phyloP scores from a whole-genome alignment of 2,797 vertebrate genomes.

The Phrynocephalus vlangalii region DNA sequence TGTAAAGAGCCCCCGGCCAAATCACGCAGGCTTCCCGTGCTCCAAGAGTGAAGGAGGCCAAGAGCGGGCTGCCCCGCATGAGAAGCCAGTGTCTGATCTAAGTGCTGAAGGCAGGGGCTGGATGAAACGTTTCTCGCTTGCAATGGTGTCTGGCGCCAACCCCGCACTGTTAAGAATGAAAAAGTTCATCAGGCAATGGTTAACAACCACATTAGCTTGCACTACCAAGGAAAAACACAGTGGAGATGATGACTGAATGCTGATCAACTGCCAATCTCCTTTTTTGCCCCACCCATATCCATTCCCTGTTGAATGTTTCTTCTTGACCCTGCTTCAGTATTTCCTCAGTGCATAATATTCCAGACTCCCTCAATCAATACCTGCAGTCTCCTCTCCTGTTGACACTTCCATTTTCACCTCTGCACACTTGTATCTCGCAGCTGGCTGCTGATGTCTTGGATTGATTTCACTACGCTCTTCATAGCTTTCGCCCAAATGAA shows the following conservation, averaged over 20 bases:
- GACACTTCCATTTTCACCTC: slow-evolving; percentile 72
- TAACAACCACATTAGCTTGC: too few relatives aligned
- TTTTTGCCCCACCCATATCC: not conserved
- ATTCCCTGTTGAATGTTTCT: not conserved
- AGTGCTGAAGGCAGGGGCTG: slow-evolving; percentile 76
- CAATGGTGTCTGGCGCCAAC: not conserved
- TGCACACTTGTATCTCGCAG: slow-evolving; percentile 80
- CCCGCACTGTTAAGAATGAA: slow-evolving; percentile 53
- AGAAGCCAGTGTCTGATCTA: slow-evolving; percentile 37
- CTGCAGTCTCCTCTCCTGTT: slow-evolving; percentile 60
- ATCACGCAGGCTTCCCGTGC: slow-evolving; percentile 66
- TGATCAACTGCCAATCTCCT: too few relatives aligned
- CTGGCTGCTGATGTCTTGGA: slow-evolving; percentile 78
- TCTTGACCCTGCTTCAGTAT: not conserved
- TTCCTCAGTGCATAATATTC: not conserved
- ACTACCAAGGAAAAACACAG: not conserved
- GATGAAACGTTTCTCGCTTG: slow-evolving; percentile 74
- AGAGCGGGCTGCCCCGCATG: slow-evolving; percentile 23
- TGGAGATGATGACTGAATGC: not conserved
- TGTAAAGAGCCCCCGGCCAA: not conserved
- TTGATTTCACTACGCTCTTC: slow-evolving; percentile 89
- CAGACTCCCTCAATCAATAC: slow-evolving; percentile 46
- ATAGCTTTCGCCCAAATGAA: slow-evolving; percentile 89
- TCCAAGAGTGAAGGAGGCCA: slow-evolving; percentile 74
- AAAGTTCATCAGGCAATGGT: slow-evolving; percentile 22